Base-by-base conservation (phyloP, 2,113 vertebrate genomes). In the Siniperca knerii region DNA sequence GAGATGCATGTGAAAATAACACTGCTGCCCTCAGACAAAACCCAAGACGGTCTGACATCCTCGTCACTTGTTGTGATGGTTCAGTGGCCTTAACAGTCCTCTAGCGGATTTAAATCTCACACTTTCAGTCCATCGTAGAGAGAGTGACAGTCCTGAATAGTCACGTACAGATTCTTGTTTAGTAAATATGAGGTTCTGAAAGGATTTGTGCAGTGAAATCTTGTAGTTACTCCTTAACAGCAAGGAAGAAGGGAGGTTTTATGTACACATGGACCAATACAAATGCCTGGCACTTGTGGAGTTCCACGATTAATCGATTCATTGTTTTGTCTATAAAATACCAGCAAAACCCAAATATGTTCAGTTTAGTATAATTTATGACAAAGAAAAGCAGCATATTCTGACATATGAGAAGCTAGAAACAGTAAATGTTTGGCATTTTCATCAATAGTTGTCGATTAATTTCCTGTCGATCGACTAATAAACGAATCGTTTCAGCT, bases 1-100 rank as follows among this genome's bases (percentile, higher is more conserved):
- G 79, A 78, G 77, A 87, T 44, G 37, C 71, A 21, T 92, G 90
- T 70, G 81, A 82, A 91, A 85, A 85, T 79, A 79, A 89, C 67
- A 77, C 13, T 2, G 25, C 74, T 58, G 69, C 6, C 69, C 66
- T 90, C 33, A 67, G 58, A 84, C 15, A 33, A 58, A 81, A 83
- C 48, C 57, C 50, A 60, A 60, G 79, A 77, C 7, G 8, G 48
- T 60, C 37, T 52, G 80, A 71, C 69, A 25, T 60, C 66, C 73
- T 77, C 73, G 7, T 48, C 20, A 2, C 66, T 68, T 76, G 75
- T 77, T 84, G 46, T 54, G 15, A 71, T 69, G 81, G 42, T 66
- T 13, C 15, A 4, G 18, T 46, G 75, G 60, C 72, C 74, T 87
- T 74, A 79, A 68, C 88, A 2, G 16, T 69, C 71, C 66, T 62